These are phyloP conservation scores for Antheraea yamamai DNA, from an alignment of 2,888 invertebrate genomes.

Conservation along the genomic window DNA sequence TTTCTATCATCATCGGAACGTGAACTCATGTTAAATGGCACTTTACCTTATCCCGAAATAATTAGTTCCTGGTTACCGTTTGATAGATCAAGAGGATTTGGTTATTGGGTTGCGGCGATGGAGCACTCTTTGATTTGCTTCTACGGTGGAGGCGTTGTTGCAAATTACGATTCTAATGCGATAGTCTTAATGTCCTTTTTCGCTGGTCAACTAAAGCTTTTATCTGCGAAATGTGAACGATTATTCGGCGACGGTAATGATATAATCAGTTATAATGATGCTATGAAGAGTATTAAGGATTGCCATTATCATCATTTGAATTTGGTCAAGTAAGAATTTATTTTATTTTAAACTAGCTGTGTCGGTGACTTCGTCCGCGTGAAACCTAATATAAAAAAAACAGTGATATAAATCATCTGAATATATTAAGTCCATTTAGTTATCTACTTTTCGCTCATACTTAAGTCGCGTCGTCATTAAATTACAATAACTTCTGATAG, in stretches of 20 bases:
- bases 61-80: slow-evolving; percentile 71
- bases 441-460: too few species aligned
- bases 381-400: too few species aligned
- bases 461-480: too few species aligned
- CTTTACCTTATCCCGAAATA: slow-evolving; percentile 61
- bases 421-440: too few species aligned
- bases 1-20: slow-evolving; percentile 47
- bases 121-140: slow-evolving; percentile 56
- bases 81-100: slow-evolving; percentile 53
- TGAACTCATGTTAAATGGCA: slow-evolving; percentile 45
- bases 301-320: slow-evolving; percentile 59
- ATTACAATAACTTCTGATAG: too few species aligned
- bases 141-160: slow-evolving; percentile 70
- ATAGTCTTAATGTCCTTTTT: slow-evolving; percentile 70
- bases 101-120: slow-evolving; percentile 53
- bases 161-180: slow-evolving; percentile 66
- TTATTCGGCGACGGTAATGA: slow-evolving; percentile 48
- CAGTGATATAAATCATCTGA: too few species aligned
- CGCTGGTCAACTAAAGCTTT: slow-evolving; percentile 62
- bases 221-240: slow-evolving; percentile 55
- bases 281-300: slow-evolving; percentile 48
- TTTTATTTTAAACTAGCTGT: not conserved
- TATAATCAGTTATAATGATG: slow-evolving; percentile 38
- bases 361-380: too few species aligned
- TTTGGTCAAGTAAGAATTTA: slow-evolving; percentile 55